Evolutionary conservation across 2,113 vertebrate genomes (phyloP), one percentile per base, ranked within the genome.

Genomic region (Actenoides lindsayi): DNA sequence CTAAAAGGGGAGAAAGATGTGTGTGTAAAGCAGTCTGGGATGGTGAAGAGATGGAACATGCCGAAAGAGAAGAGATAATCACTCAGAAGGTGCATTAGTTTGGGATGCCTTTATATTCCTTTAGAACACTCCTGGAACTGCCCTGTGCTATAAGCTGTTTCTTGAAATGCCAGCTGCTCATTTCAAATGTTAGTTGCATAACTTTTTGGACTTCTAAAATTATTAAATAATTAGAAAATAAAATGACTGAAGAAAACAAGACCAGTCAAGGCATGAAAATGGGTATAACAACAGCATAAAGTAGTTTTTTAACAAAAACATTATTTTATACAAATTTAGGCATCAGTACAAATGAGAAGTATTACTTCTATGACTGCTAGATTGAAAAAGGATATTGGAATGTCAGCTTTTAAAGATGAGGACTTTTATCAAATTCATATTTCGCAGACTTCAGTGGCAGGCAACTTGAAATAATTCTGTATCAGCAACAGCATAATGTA

Each of bases 341-440:
- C 62, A 81, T 82, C 78, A 89, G 53, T 64, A 93, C 92, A 83
- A 97, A 79, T 79, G 89, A 96, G 63, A 93, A 95, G 93, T 93
- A 90, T 89, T 95, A 93, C 63, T 94, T 96, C 90, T 62, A 94
- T 69, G 78, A 95, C 82, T 90, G 69, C n/a, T 56, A 93, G 89
- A 98, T 91, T 94, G 87, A 80, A 90, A 84, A 91, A 9, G 14
- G 89, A 87, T 96, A 97, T 96, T 88, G 95, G 83, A 94, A 90
- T 94, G 88, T 57, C 90, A 96, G 94, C 79, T 96, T 95, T 94
- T 94, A 96, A 97, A 97, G 94, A 85, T 56, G 73, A 93, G 82
- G 70, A 96, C 89, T 97, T 98, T 93, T 92, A 96, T 83, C 93
- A 96, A 94, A 96, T 95, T 96, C 88, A 77, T 90, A 82, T 68